Evolutionary conservation across 2,113 vertebrate species (phyloP).

Genomic region (Calonectris borealis): DNA sequence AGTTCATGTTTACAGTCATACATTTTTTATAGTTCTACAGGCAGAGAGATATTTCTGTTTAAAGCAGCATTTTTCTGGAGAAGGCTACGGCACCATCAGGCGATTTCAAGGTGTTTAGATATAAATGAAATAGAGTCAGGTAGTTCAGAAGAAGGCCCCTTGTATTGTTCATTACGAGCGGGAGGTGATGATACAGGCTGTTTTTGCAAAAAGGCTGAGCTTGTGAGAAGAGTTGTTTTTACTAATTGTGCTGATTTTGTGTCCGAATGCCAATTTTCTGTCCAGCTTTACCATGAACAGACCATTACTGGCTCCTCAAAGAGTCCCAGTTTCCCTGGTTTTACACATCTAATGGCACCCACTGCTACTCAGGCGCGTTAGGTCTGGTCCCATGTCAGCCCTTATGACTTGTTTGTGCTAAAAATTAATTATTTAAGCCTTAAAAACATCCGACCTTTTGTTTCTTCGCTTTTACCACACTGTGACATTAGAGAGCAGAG

Average conservation of each 20-base stretch:
- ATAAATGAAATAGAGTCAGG: background rate
- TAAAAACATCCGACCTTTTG: background rate
- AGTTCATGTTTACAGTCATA: background rate
- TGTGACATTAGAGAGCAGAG: background rate
- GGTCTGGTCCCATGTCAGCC: background rate
- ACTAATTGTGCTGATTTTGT: background rate
- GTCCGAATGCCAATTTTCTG: background rate
- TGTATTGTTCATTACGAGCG: fast-evolving
- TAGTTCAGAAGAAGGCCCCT: background rate
- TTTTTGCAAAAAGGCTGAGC: background rate
- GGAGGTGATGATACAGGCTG: background rate
- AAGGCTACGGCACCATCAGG: background rate
- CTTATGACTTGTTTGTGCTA: background rate
- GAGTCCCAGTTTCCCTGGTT: background rate
- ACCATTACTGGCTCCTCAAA: background rate
- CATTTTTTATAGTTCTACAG: constrained; percentile 18
- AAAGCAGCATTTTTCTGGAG: constrained; percentile 1
- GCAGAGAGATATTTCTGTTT: constrained; percentile 4
- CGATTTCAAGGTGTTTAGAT: background rate
- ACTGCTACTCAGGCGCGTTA: background rate
- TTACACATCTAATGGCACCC: background rate
- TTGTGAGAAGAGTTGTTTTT: background rate
- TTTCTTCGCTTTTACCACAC: background rate
- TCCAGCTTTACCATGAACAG: background rate
- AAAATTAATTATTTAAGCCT: background rate